These are phyloP conservation scores for Pocillopora grandis DNA, from an alignment of 92 coral and sea anemone genomes.

Conservation along the genomic window DNA sequence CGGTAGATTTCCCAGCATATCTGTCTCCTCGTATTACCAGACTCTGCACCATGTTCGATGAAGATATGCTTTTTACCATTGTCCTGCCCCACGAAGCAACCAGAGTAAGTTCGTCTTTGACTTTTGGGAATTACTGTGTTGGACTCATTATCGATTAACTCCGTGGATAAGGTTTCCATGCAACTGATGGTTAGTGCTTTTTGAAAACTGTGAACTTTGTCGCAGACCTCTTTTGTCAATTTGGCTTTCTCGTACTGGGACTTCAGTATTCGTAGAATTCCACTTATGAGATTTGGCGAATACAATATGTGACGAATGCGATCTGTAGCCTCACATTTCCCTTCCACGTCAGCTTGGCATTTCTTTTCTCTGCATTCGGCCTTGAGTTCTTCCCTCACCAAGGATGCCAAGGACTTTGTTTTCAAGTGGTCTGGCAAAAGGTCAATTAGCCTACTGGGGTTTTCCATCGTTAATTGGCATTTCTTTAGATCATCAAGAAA, in stretches of 20 bases:
- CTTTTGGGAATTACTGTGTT: conserved; percentile 58
- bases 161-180: conserved; percentile 66
- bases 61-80: conserved; percentile 53
- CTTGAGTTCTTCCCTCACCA: conserved; percentile 65
- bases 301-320: conserved; percentile 43
- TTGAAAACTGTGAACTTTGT: conserved; percentile 50
- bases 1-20: conserved; percentile 55
- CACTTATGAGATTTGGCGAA: conserved; percentile 62
- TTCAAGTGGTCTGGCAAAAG: conserved; percentile 64
- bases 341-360: conserved; percentile 57
- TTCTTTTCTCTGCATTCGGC: conserved; percentile 55
- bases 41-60: conserved; percentile 60
- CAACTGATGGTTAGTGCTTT: conserved; percentile 60
- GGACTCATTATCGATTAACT: conserved; percentile 43
- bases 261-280: conserved; percentile 72
- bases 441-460: conserved; percentile 15
- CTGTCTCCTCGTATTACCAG: not conserved
- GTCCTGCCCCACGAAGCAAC: conserved; percentile 49
- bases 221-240: conserved; percentile 42
- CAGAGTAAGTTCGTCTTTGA: not conserved
- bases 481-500: conserved; percentile 53
- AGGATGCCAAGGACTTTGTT: conserved; percentile 40
- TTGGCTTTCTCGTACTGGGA: conserved; percentile 48
- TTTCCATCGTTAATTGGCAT: conserved; percentile 16
- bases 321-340: conserved; percentile 43